Base-by-base conservation (phyloP, 2,888 invertebrate species). In the Callyntrura sp. region DNA sequence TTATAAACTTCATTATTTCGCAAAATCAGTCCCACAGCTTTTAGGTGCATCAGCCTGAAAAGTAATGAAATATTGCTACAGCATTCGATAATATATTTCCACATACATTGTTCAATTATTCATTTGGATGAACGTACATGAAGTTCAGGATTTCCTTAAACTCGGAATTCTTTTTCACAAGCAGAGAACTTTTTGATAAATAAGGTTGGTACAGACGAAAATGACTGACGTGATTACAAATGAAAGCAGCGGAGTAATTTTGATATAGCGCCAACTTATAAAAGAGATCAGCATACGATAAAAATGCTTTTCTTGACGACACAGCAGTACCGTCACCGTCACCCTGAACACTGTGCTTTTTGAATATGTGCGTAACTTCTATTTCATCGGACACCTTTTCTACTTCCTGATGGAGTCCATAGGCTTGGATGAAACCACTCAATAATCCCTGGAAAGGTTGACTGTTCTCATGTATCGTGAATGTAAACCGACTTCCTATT, bases 141-240 rank as follows among this genome's bases (percentile, higher is more conserved):
- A 81, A 76, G 68, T 90, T 91, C 4, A 92, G 85, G 23, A 85
- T 65, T 65, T 92, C 91, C 11, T 83, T 85, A 25, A 51, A 91
- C 35, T 85, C 68, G 8, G 91, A 91, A 11, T 90, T 90, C 51
- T 90, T 91, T 48, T 87, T 91, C 11, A 91, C 83, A 14, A 90
- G 68, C 87, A 90, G 87, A 12, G 84, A 89, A 83, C 89, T 87
- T 65, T 87, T 86, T 11, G 79, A 45, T 0, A 88, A 62, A 20
- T 78, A 68, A 3, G 48, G 11, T 6, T 78, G 62, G 1, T 25
- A 14, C 6, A 83, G 79, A 0, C 25, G 25, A 23, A 89, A 35
- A 4, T 51, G 35, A 3, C 88, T 85, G 3, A 91, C 45, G 20
- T 88, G 83, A n/a, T 62, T 17, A 62, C 91, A 91, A 20, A 90